These are phyloP conservation scores for Macrocentrus cingulum DNA, from an alignment of 1,140 invertebrate species.

Conservation along the genomic window DNA sequence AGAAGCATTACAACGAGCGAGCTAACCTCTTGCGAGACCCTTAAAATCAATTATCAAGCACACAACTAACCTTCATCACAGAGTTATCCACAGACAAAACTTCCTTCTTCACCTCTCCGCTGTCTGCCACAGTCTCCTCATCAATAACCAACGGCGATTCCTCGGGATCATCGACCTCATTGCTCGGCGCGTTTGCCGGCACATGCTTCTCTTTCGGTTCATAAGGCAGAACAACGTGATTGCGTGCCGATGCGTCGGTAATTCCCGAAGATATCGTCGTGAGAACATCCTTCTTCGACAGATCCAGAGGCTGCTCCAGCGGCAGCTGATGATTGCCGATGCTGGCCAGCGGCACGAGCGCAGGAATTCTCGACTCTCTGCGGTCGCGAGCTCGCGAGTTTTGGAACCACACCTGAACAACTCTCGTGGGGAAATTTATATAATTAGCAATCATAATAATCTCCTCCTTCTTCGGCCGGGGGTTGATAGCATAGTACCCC, in stretches of 20 bases:
- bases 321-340: conserved; percentile 45
- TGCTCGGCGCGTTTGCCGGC: conserved; percentile 24
- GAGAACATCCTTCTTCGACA: conserved; percentile 76
- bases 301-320: conserved; percentile 81
- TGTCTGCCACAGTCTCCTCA: conserved; percentile 58
- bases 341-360: conserved; percentile 61
- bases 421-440: conserved; percentile 86
- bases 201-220: conserved; percentile 39
- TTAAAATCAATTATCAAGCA: no score
- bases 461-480: conserved; percentile 90
- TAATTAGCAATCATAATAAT: conserved; percentile 85
- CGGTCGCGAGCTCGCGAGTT: conserved; percentile 92
- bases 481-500: conserved; percentile 85
- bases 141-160: conserved; percentile 55
- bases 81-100: conserved; percentile 29
- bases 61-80: conserved; percentile 47
- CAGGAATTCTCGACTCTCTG: conserved; percentile 67
- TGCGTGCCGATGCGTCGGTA: conserved; percentile 42
- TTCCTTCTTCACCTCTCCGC: conserved; percentile 57
- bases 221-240: conserved; percentile 42
- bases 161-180: conserved; percentile 48
- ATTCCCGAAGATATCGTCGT: conserved; percentile 43
- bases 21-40: no score
- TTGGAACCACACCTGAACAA: conserved; percentile 97
- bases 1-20: no score